Evolutionary conservation across 1,140 invertebrate species (phyloP), one percentile per base, ranked within the genome.

Genomic region (Andricus grossulariae): DNA sequence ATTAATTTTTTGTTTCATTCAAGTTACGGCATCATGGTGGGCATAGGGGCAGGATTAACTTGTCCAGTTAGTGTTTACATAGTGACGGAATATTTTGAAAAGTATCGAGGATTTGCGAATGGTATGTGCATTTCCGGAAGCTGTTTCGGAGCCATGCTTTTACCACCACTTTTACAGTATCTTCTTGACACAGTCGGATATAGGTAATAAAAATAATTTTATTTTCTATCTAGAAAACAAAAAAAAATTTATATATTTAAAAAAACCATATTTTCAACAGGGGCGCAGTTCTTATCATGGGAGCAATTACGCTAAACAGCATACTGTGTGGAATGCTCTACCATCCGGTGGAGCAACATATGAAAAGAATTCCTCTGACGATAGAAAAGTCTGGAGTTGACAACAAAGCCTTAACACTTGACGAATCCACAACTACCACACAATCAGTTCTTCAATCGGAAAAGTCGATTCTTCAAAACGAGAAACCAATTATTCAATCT

Each of bases 21-120:
- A 87, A 96, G 95, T 90, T 96, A 96, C 90, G 96, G 95, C 19
- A 91, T 96, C 5, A 92, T 96, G 87, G 95, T 96, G 13, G 96
- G 96, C 21, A 94, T 94, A 54, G 96, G 96, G 5, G 95, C 95
- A 8, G 96, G 95, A 0, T 89, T 96, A 39, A 94, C 95, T 0
- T 96, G 96, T 88, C 95, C 96, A 11, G 96, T 96, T n/a, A 97
- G 96, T 0, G 95, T 97, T 16, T 96, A 97, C 85, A 96, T 97
- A 79, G 96, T 97, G 49, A 96, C 96, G 3, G 94, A 95, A 55
- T 98, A 97, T 86, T 98, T 97, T 87, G 94, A 96, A 6, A 93
- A 93, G 73, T 90, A 94, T n/a, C 92, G 96, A 57, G 96, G 96
- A 5, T 89, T 97, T 15, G 97, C 96, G 15, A 97, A 97, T 88